Conservation (phyloP, 1,140 invertebrate genomes). For the Drosophila insularis region DNA sequence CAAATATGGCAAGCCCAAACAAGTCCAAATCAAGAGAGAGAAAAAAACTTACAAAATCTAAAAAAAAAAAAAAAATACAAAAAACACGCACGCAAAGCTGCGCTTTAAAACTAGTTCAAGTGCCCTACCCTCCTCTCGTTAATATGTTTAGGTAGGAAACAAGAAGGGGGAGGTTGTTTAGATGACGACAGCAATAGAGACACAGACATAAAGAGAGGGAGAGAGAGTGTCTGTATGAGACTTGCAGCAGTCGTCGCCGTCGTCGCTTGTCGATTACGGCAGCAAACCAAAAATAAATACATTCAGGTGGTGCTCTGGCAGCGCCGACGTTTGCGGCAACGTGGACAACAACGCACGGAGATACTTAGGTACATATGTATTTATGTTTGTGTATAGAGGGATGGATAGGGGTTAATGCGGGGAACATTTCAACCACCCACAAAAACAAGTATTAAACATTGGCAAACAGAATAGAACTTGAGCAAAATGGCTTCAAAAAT, state of each 20-base stretch:
- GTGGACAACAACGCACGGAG: conserved; percentile 50
- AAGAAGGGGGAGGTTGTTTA: conserved; percentile 12
- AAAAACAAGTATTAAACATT: conserved; percentile 54
- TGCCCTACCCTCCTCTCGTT: conserved; percentile 64
- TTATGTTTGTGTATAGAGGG: too few species aligned
- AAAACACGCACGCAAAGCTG: conserved; percentile 14
- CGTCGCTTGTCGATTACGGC: conserved; percentile 66
- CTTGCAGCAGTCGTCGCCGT: conserved; percentile 34
- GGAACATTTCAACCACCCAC: conserved; percentile 38
- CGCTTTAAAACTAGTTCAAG: conserved; percentile 70
- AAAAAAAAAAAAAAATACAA: neutral
- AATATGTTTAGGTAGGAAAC: neutral
- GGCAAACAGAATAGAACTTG: conserved; percentile 34
- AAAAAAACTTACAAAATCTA: neutral
- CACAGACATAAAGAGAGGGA: conserved; percentile 31
- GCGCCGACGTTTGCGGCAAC: conserved; percentile 53
- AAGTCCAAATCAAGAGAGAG: conserved; percentile 4
- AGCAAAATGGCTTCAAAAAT: conserved; percentile 30
- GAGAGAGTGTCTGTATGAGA: neutral
- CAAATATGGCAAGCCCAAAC: conserved; percentile 32
- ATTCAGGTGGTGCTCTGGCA: conserved; percentile 40
- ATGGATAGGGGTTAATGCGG: neutral
- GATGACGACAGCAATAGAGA: conserved; percentile 9
- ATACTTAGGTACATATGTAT: too few species aligned
- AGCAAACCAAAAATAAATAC: conserved; percentile 77